Evolutionary conservation across 2,113 vertebrate species (phyloP).

Genomic region (Rhinolophus ferrumequinum): DNA sequence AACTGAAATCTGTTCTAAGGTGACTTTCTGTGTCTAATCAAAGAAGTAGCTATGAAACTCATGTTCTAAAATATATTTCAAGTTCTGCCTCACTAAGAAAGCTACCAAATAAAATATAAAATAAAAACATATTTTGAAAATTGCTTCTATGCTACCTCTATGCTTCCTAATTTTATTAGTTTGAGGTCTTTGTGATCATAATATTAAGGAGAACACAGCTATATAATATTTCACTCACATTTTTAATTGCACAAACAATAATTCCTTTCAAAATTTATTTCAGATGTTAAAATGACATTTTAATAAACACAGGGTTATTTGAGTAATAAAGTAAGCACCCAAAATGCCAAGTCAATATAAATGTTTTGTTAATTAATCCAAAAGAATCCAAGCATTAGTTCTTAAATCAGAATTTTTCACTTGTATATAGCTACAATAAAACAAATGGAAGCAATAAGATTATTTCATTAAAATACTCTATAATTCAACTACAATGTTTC

Average conservation of each 20-base stretch:
- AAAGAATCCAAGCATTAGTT: constrained; percentile 30
- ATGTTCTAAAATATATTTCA: neutral
- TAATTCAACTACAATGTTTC: constrained; percentile 31
- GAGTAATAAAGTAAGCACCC: constrained; percentile 48
- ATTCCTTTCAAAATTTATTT: constrained; percentile 53
- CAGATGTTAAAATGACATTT: constrained; percentile 58
- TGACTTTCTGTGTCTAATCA: neutral
- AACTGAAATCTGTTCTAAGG: neutral
- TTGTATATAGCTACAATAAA: constrained; percentile 36
- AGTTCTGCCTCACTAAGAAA: neutral
- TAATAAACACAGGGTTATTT: neutral
- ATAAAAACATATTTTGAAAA: neutral
- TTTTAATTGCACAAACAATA: constrained; percentile 51
- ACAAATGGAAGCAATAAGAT: constrained; percentile 32
- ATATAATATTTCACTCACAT: constrained; percentile 47
- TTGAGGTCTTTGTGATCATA: neutral
- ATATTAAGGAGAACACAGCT: constrained; percentile 19
- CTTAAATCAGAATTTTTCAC: constrained; percentile 56
- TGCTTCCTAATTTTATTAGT: constrained; percentile 39
- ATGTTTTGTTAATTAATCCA: constrained; percentile 46
- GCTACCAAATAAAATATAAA: constrained; percentile 4
- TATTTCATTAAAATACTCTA: neutral
- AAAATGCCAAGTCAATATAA: constrained; percentile 60
- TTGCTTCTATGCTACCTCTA: neutral
- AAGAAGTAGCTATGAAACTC: neutral